These are phyloP conservation scores for Agonum fuliginosum DNA, from an alignment of 2,888 invertebrate species.

Conservation along the genomic window DNA sequence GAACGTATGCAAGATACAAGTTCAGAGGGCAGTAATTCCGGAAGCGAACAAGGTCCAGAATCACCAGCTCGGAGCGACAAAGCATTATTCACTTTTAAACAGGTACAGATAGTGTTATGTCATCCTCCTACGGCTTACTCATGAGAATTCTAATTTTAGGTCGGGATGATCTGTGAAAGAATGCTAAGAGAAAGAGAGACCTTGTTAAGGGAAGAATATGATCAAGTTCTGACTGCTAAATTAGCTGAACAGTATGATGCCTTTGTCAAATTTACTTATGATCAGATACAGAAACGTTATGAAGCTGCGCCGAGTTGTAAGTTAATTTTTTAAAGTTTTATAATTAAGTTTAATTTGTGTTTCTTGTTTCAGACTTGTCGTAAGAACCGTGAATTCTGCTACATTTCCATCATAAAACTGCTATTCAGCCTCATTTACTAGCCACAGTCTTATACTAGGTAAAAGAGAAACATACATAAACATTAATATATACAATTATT, in stretches of 20 bases:
- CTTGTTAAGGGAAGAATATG: conserved; percentile 95
- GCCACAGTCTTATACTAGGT: conserved; percentile 65
- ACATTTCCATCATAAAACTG: conserved; percentile 63
- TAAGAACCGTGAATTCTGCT: conserved; percentile 66
- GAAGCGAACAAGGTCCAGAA: conserved; percentile 72
- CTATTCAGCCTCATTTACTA: conserved; percentile 66
- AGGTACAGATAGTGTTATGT: conserved; percentile 75
- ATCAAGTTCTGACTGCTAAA: conserved; percentile 92
- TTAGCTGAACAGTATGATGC: conserved; percentile 99
- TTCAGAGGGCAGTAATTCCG: conserved; percentile 75
- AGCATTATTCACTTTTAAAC: conserved; percentile 95
- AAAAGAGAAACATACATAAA: conserved; percentile 63
- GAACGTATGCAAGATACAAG: conserved; percentile 73
- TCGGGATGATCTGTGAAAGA: conserved; percentile 97
- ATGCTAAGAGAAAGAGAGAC: conserved; percentile 97
- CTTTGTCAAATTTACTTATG: conserved; percentile 98
- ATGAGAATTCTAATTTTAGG: conserved; percentile 74
- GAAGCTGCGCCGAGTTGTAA: conserved; percentile 72
- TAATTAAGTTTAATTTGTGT: conserved; percentile 3
- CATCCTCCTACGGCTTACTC: conserved; percentile 61
- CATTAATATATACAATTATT: conserved; percentile 65
- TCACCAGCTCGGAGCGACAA: conserved; percentile 79
- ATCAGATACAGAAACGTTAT: conserved; percentile 92
- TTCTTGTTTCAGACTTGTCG: conserved; percentile 70
- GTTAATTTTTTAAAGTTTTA: conserved; percentile 63